These are phyloP conservation scores for Bos javanicus DNA, from an alignment of 2,113 vertebrate species.

Conservation along the genomic window DNA sequence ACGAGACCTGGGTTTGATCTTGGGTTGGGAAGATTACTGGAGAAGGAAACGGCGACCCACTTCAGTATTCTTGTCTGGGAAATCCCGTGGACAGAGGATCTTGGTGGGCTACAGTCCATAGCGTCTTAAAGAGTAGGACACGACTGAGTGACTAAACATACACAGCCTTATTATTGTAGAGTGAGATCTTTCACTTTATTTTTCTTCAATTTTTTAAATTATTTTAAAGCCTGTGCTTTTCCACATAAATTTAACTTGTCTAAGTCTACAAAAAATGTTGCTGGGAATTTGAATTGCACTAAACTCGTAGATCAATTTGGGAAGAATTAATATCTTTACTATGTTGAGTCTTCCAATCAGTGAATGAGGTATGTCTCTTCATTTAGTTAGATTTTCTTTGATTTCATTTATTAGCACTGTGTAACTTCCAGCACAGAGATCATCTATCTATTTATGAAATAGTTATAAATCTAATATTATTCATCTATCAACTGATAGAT, in stretches of 20 bases:
- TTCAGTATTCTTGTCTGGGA: background rate
- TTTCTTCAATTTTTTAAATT: background rate
- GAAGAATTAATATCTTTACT: background rate
- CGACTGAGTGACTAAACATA: background rate
- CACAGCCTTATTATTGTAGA: background rate
- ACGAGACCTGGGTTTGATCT: background rate
- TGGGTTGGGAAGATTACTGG: background rate
- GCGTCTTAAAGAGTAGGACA: background rate
- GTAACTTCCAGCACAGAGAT: background rate
- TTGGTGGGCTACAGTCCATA: background rate
- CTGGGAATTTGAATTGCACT: background rate
- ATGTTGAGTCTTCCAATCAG: background rate
- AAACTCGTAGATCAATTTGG: background rate
- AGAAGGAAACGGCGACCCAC: background rate
- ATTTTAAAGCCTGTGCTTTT: background rate
- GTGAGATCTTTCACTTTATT: background rate
- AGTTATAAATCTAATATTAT: background rate
- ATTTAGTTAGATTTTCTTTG: background rate
- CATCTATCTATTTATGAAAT: background rate
- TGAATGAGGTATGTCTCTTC: background rate
- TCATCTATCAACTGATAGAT: background rate
- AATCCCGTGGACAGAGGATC: background rate
- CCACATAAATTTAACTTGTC: background rate
- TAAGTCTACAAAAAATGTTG: background rate
- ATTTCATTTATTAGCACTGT: background rate